Conservation (phyloP, 2,888 invertebrate species). For the Bellardia bayeri region DNA sequence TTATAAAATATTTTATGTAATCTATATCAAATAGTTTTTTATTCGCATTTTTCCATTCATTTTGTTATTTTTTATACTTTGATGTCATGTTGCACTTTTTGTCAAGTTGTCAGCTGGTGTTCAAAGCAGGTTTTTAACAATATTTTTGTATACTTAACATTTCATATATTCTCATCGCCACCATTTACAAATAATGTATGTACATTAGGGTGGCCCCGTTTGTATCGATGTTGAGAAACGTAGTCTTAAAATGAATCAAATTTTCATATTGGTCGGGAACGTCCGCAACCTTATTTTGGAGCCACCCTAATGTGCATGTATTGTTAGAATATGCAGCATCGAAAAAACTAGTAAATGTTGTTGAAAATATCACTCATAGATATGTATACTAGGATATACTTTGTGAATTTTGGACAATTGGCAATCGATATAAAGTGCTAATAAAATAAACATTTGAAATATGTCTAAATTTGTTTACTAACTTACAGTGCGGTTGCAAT, state of each 20-base stretch:
- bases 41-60: not conserved
- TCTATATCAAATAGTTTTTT: conserved; percentile 2
- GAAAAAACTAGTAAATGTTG: conserved; percentile 1
- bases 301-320: too few species aligned
- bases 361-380: conserved; percentile 16
- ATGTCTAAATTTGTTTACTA: too few species aligned
- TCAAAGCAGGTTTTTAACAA: conserved; percentile 50
- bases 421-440: too few species aligned
- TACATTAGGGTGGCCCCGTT: too few species aligned
- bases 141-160: conserved; percentile 35
- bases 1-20: not conserved
- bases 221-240: too few species aligned
- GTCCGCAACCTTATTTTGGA: too few species aligned
- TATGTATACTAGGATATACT: not conserved
- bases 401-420: too few species aligned
- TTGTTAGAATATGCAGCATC: not conserved
- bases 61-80: conserved; percentile 25
- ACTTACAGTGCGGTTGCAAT: too few species aligned
- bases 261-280: too few species aligned
- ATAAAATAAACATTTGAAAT: too few species aligned
- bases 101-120: conserved; percentile 69
- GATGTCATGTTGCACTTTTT: conserved; percentile 69
- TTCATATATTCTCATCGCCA: conserved; percentile 45
- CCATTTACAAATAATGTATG: conserved; percentile 23
- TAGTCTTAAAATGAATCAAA: too few species aligned